Percentiles rank a stretch among this genome's conserved stretches.
phyloP scores from a whole-genome alignment of 1,140 invertebrate species.

The Sitophilus oryzae region DNA sequence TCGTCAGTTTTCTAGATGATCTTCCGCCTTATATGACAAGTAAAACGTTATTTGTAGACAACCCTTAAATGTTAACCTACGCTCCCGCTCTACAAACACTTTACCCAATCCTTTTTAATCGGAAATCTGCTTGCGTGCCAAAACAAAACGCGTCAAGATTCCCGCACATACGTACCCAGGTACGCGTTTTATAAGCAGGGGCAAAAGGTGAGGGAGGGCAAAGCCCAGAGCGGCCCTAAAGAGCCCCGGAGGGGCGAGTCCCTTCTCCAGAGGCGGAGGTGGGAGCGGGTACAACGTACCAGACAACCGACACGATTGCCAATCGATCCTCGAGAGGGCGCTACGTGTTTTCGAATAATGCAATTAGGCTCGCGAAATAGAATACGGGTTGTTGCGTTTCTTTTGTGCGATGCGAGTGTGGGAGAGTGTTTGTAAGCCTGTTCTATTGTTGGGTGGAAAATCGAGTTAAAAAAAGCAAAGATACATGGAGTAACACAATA shows the following conservation, averaged over 20 bases:
- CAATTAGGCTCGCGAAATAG: not conserved
- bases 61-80: too few relatives aligned
- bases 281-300: not conserved
- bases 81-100: too few relatives aligned
- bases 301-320: conserved; percentile 4
- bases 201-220: not conserved
- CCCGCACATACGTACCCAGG: not conserved
- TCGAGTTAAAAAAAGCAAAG: too few relatives aligned
- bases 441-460: too few relatives aligned
- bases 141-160: not conserved
- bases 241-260: not conserved
- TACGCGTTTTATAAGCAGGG: not conserved
- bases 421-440: too few relatives aligned
- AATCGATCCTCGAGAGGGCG: conserved; percentile 1
- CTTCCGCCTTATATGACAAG: too few relatives aligned
- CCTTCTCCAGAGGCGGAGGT: not conserved
- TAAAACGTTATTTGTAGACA: too few relatives aligned
- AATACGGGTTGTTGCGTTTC: too few relatives aligned
- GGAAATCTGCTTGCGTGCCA: not conserved
- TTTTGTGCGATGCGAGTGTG: too few relatives aligned
- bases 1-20: too few relatives aligned
- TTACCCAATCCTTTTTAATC: not conserved
- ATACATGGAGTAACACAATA: too few relatives aligned
- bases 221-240: not conserved
- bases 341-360: conserved; percentile 4